A percentile compares a stretch with the other conserved stretches of the same genome.
phyloP scores from a whole-genome alignment of 1,140 invertebrate species.

The Zophobas morio region DNA sequence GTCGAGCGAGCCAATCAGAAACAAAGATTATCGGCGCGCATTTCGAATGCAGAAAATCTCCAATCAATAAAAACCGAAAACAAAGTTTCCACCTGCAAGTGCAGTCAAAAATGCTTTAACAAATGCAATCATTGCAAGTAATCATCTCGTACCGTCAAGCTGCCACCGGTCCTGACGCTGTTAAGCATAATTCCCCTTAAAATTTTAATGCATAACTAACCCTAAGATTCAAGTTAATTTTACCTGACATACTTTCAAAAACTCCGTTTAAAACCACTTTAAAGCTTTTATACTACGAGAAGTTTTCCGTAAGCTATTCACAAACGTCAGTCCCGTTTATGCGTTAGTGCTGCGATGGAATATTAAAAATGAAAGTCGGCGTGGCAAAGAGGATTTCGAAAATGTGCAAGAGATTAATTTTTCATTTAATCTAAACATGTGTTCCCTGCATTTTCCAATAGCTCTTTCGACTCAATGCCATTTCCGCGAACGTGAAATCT shows the following conservation, averaged over 20 bases:
- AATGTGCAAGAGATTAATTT: slow-evolving; percentile 31
- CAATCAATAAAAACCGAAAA: too few species aligned
- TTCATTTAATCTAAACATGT: slow-evolving; percentile 22
- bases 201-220: slow-evolving; percentile 42
- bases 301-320: slow-evolving; percentile 40
- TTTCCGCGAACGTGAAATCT: background rate
- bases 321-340: slow-evolving; percentile 37
- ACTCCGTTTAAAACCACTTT: slow-evolving; percentile 42
- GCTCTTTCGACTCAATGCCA: too few species aligned
- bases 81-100: background rate
- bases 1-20: background rate
- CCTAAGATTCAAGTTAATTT: slow-evolving; percentile 36
- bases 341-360: slow-evolving; percentile 11
- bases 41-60: background rate
- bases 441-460: too few species aligned
- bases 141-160: background rate
- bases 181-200: slow-evolving; percentile 30
- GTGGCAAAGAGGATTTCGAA: slow-evolving; percentile 24
- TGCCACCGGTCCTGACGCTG: background rate
- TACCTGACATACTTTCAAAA: slow-evolving; percentile 39
- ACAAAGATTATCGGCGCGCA: background rate
- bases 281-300: slow-evolving; percentile 40
- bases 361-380: slow-evolving; percentile 29
- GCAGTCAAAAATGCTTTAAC: background rate
- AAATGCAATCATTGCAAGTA: background rate